Base-by-base conservation (phyloP, 2,888 invertebrate genomes). In the Peribatodes rhomboidaria region DNA sequence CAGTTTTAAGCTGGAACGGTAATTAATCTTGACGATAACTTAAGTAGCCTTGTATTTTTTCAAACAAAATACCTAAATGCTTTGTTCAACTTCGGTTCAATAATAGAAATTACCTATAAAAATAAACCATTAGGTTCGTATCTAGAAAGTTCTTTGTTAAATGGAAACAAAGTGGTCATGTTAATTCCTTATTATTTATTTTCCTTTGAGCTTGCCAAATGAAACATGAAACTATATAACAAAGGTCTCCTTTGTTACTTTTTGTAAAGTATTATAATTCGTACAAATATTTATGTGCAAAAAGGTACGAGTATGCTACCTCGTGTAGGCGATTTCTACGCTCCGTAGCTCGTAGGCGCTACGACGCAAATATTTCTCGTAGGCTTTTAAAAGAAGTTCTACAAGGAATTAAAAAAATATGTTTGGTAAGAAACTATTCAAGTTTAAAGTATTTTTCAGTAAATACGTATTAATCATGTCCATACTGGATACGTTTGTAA, bases 341-440 rank as follows among this genome's bases (percentile, higher is more conserved):
- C 41, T 13, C 39, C 49, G 61, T 61, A 61, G 61, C 55, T 10
- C 27, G 11, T 20, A 42, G 18, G 1, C 37, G 49, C 49, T 61
- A 61, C 53, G 49, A 49, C 18, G 27, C 3, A 14, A 14, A 14
- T 14, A 4, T 4, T 1, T 0, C 35, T 35, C 11, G 44, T 44
- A 47, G 47, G 27, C 47, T 14, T 14, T 20, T 27, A 27, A 27
- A 27, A 27, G 27, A 6, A 27, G 27, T 6, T 27, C 27, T 27
- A 4, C 6, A 27, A 27, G 2, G 27, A 27, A 27, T n/a, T n/a
- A n/a, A n/a, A n/a, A n/a, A n/a, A n/a, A n/a, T n/a, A n/a, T n/a
- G n/a, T n/a, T n/a, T n/a, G n/a, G n/a, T n/a, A n/a, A n/a, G n/a
- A n/a, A n/a, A n/a, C n/a, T n/a, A n/a, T n/a, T n/a, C n/a, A n/a